Percentiles rank a stretch among this genome's conserved stretches.
These are phyloP conservation scores for Macrochelys suwanniensis DNA, from an alignment of 2,797 vertebrate genomes.

Conservation along the genomic window DNA sequence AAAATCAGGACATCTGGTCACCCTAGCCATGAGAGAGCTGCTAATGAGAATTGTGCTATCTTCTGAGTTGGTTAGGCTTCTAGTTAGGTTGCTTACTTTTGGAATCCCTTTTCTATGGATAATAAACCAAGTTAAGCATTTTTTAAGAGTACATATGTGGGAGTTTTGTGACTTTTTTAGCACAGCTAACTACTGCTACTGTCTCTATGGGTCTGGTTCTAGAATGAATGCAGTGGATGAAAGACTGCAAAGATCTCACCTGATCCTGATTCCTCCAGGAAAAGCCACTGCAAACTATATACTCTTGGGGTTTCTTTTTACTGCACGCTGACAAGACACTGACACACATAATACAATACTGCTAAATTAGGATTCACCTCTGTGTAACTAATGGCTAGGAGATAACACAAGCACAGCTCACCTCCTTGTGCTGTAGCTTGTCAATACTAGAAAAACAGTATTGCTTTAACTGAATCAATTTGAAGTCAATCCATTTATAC, in stretches of 20 bases:
- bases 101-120: not conserved
- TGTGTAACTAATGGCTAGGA: not conserved
- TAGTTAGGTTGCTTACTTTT: not conserved
- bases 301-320: not conserved
- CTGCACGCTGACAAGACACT: not conserved
- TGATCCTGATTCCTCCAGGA: not conserved
- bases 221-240: not conserved
- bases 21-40: not conserved
- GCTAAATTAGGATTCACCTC: not conserved
- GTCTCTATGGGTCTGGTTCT: not conserved
- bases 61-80: not conserved
- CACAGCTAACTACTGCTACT: not conserved
- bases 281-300: not conserved
- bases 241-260: not conserved
- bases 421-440: not conserved
- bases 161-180: not conserved
- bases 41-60: not conserved
- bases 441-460: not conserved
- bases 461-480: not conserved
- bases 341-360: not conserved
- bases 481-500: not conserved
- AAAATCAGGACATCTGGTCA: too few species aligned
- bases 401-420: not conserved
- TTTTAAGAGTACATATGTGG: not conserved
- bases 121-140: not conserved